Evolutionary conservation across 2,797 vertebrate genomes (phyloP).

Genomic region (Intellagama lesueurii): DNA sequence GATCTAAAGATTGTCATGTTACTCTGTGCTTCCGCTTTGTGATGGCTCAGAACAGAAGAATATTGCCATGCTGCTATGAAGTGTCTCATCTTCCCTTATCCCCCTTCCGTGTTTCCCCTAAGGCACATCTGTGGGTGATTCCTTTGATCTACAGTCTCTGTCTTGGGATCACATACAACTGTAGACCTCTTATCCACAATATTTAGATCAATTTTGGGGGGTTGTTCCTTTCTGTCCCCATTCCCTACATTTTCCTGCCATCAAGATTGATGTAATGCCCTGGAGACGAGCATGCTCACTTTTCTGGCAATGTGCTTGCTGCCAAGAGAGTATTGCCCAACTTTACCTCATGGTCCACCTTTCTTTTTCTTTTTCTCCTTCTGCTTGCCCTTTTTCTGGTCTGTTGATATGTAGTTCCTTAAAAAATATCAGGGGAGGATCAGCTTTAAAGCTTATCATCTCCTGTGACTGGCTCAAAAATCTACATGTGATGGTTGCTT

Average conservation of each 20-base stretch:
- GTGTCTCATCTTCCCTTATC: no score
- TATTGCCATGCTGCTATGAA: no score
- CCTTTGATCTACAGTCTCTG: background rate
- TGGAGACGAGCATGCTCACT: background rate
- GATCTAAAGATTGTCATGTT: background rate
- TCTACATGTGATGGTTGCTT: background rate
- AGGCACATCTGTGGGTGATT: background rate
- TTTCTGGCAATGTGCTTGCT: background rate
- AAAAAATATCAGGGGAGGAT: background rate
- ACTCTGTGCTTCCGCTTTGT: background rate
- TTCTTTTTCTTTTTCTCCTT: background rate
- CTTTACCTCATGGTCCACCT: background rate
- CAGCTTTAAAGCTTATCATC: background rate
- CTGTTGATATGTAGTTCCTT: background rate
- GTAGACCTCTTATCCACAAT: background rate
- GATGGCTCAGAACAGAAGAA: background rate
- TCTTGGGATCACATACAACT: background rate
- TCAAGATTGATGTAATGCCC: background rate
- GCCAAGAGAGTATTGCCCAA: background rate
- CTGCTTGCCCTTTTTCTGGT: background rate
- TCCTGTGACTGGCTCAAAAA: background rate
- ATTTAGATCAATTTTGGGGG: background rate
- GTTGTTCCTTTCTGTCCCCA: background rate
- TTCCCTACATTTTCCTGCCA: background rate
- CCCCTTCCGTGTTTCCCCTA: background rate